A percentile compares a stretch with the other conserved stretches of the same genome.
Evolutionary conservation across 1,140 invertebrate species (phyloP).

Genomic region (Zeugodacus cucurbitae): DNA sequence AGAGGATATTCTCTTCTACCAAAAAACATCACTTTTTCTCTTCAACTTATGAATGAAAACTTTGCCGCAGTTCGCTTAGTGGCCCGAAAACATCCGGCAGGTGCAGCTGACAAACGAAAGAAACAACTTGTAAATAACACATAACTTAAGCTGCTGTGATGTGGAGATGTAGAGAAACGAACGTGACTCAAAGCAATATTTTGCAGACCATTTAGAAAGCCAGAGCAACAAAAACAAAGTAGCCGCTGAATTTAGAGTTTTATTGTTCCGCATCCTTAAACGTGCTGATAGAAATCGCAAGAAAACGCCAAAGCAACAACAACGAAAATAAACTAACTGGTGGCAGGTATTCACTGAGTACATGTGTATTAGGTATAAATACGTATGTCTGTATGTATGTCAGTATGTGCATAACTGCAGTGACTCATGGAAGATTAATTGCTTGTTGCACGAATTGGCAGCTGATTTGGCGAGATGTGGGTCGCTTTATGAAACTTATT

Average conservation of each 20-base stretch:
- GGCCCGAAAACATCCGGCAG: background rate
- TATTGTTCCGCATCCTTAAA: slow-evolving; percentile 35
- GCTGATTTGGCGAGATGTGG: background rate
- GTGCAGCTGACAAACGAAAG: background rate
- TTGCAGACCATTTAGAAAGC: background rate
- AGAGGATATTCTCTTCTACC: no score
- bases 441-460: background rate
- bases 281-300: slow-evolving; percentile 14
- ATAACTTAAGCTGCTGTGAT: background rate
- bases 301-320: background rate
- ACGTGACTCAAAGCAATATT: background rate
- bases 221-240: background rate
- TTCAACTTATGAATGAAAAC: background rate
- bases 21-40: background rate
- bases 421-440: background rate
- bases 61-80: background rate
- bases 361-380: background rate
- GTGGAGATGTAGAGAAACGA: background rate
- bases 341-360: background rate
- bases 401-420: background rate
- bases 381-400: background rate
- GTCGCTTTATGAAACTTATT: background rate
- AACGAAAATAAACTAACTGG: background rate
- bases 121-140: background rate
- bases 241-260: background rate